Evolutionary conservation across 2,113 vertebrate species (phyloP).

Genomic region (Tragelaphus imberbis): DNA sequence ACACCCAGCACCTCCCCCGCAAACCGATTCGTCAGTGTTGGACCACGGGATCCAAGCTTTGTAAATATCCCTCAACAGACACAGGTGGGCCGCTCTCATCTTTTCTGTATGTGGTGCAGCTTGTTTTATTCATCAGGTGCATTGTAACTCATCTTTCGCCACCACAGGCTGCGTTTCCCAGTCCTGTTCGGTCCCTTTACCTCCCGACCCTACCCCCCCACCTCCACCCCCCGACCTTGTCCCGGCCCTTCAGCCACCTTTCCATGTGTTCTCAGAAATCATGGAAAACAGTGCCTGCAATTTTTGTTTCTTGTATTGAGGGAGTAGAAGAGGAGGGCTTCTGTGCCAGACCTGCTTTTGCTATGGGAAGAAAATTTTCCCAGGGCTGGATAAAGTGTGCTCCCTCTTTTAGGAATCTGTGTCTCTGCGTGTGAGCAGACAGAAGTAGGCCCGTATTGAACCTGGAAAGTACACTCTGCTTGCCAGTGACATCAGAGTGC

Average conservation of each 20-base stretch:
- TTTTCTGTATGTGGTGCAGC: conserved; percentile 82
- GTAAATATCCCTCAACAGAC: conserved; percentile 99
- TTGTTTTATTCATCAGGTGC: conserved; percentile 79
- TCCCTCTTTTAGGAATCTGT: neutral
- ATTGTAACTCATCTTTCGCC: conserved; percentile 70
- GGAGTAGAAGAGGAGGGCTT: neutral
- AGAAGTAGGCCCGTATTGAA: neutral
- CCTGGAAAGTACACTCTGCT: neutral
- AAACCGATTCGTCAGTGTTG: conserved; percentile 99
- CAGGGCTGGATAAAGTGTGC: neutral
- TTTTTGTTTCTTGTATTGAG: conserved; percentile 32
- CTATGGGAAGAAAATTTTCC: neutral
- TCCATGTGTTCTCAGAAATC: conserved; percentile 17
- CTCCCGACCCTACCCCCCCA: neutral
- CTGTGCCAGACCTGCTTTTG: neutral
- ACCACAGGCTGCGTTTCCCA: conserved; percentile 67
- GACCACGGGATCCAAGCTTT: conserved; percentile 98
- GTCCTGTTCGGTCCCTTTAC: conserved; percentile 33
- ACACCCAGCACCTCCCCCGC: conserved; percentile 98
- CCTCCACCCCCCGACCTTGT: neutral
- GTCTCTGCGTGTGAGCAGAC: neutral
- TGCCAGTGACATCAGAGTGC: neutral
- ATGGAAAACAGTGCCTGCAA: conserved; percentile 58
- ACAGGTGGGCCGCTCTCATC: conserved; percentile 91
- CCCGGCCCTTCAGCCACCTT: neutral